Evolutionary conservation across 2,797 vertebrate genomes (phyloP).

Genomic region (Tachyglossus aculeatus): DNA sequence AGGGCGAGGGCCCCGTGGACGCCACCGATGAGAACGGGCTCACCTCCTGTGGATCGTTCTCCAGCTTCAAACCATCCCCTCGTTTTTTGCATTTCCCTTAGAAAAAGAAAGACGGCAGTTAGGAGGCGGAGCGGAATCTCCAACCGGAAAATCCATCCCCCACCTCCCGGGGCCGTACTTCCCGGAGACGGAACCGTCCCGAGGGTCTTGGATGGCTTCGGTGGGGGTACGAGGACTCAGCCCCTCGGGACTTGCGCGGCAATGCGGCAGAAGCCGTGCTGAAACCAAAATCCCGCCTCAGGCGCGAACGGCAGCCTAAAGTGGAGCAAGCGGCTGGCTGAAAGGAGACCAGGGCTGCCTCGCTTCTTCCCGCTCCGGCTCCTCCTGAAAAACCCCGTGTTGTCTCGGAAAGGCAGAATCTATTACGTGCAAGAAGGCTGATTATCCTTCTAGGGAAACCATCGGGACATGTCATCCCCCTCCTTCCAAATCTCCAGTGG

Average conservation of each 20-base stretch:
- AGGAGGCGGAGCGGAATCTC: not conserved
- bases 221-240: not conserved
- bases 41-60: slow-evolving; percentile 98
- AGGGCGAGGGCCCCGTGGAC: no score
- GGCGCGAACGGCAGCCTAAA: not conserved
- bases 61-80: slow-evolving; percentile 92
- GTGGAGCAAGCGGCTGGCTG: not conserved
- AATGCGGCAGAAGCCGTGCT: not conserved
- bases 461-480: no score
- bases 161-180: no score
- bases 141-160: no score
- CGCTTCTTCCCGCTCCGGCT: not conserved
- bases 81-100: slow-evolving; percentile 94
- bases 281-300: not conserved
- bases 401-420: not conserved
- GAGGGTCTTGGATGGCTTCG: not conserved
- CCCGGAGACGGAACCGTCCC: not conserved
- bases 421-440: not conserved
- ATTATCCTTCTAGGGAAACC: no score
- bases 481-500: no score
- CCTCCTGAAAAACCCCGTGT: rapidly evolving
- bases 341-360: not conserved
- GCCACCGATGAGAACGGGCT: slow-evolving; percentile 35
- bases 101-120: slow-evolving; percentile 27
- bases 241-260: not conserved